These are phyloP conservation scores for Nasonia vitripennis DNA, from an alignment of 1,140 invertebrate genomes.

Conservation along the genomic window DNA sequence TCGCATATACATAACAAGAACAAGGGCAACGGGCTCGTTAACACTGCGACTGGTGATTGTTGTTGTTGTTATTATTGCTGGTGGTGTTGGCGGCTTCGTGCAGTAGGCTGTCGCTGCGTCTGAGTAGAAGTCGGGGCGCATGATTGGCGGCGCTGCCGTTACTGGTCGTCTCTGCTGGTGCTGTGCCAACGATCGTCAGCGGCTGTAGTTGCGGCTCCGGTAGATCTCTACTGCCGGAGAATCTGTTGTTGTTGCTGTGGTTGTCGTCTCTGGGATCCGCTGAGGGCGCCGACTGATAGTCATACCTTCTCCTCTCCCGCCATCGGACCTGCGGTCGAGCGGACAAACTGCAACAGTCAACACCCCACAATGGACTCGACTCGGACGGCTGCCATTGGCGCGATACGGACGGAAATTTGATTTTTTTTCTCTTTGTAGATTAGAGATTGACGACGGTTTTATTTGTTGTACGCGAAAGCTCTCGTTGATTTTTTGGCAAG, in stretches of 20 bases:
- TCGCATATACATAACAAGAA: no score
- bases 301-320: slow-evolving; percentile 78
- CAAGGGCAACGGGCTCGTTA: slow-evolving; percentile 53
- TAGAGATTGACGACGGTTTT: background rate
- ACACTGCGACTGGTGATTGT: slow-evolving; percentile 61
- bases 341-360: slow-evolving; percentile 77
- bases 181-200: background rate
- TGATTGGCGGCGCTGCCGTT: slow-evolving; percentile 33
- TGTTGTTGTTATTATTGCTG: slow-evolving; percentile 1
- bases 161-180: slow-evolving; percentile 20
- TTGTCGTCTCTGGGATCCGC: slow-evolving; percentile 54
- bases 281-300: slow-evolving; percentile 73
- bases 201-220: slow-evolving; percentile 5
- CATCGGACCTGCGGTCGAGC: slow-evolving; percentile 75
- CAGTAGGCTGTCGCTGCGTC: slow-evolving; percentile 44
- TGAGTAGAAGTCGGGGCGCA: slow-evolving; percentile 41
- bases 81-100: background rate
- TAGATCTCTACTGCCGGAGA: slow-evolving; percentile 33
- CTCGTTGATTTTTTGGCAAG: background rate
- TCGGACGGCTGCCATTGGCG: slow-evolving; percentile 67
- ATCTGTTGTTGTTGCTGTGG: slow-evolving; percentile 36
- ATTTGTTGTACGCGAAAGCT: background rate
- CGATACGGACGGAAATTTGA: slow-evolving; percentile 62
- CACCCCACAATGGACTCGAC: slow-evolving; percentile 70
- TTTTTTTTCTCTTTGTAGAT: background rate